Evolutionary conservation across 1,140 invertebrate species (phyloP).

Genomic region (Megalonaias nervosa): DNA sequence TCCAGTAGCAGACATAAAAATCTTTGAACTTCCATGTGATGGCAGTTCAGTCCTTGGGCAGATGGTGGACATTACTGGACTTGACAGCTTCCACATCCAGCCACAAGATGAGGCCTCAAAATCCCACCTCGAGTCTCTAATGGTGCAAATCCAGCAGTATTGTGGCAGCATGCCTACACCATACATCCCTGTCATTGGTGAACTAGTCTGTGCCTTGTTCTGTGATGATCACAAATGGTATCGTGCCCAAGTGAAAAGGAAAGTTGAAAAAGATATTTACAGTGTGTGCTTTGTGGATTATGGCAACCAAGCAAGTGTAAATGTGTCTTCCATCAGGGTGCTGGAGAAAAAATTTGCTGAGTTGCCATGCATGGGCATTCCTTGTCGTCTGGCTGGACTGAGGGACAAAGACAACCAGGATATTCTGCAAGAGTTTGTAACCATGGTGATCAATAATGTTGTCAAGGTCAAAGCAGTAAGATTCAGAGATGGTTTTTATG

Average conservation of each 20-base stretch:
- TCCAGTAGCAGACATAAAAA: neutral
- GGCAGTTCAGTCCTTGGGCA: neutral
- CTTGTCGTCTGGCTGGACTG: slow-evolving; percentile 30
- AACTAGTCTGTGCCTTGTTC: slow-evolving; percentile 24
- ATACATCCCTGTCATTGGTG: slow-evolving; percentile 11
- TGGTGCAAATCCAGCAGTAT: neutral
- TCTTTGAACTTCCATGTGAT: neutral
- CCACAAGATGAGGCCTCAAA: neutral
- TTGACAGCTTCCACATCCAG: slow-evolving; percentile 1
- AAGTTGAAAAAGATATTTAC: neutral
- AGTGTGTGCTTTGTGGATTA: slow-evolving; percentile 32
- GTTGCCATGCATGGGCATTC: slow-evolving; percentile 35
- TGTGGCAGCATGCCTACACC: neutral
- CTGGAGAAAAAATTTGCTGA: slow-evolving; percentile 27
- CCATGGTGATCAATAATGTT: neutral
- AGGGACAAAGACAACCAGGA: neutral
- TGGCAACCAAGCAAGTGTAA: slow-evolving; percentile 28
- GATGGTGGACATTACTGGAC: neutral
- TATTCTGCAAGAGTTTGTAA: slow-evolving; percentile 3
- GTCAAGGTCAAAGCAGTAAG: slow-evolving; percentile 14
- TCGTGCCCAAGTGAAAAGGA: slow-evolving; percentile 14
- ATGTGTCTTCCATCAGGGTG: slow-evolving; percentile 6
- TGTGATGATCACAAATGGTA: slow-evolving; percentile 23
- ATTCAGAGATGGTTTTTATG: neutral
- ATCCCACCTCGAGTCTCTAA: neutral